These are phyloP conservation scores for Cryptus armator DNA, from an alignment of 2,888 invertebrate species.

Conservation along the genomic window DNA sequence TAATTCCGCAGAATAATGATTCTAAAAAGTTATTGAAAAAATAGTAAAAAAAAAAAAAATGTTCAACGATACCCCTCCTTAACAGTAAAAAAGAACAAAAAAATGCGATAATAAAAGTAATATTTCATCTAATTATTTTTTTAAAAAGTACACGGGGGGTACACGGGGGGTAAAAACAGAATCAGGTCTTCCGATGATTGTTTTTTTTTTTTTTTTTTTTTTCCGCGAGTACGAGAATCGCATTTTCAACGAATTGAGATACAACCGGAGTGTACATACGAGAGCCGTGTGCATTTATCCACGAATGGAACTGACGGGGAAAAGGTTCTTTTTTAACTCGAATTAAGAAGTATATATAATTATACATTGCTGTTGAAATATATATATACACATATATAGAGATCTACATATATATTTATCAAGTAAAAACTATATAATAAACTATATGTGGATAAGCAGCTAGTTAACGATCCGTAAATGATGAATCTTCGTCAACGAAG, in stretches of 20 bases:
- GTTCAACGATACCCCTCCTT: no score
- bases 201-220: not conserved
- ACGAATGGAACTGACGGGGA: slow-evolving; percentile 37
- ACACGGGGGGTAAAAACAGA: not conserved
- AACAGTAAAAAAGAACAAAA: not conserved
- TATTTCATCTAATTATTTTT: not conserved
- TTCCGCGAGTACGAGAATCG: not conserved
- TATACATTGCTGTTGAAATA: slow-evolving; percentile 67
- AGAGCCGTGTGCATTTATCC: slow-evolving; percentile 46
- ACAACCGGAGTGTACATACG: slow-evolving; percentile 14
- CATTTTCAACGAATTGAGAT: slow-evolving; percentile 6
- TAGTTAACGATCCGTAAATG: slow-evolving; percentile 59
- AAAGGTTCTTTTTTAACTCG: slow-evolving; percentile 29
- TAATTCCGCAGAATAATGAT: no score
- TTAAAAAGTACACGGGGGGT: no score
- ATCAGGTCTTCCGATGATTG: not conserved
- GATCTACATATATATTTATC: slow-evolving; percentile 38
- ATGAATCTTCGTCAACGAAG: slow-evolving; percentile 34
- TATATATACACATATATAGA: slow-evolving; percentile 52
- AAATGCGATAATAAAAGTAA: not conserved
- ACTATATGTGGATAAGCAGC: slow-evolving; percentile 61
- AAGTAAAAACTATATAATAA: slow-evolving; percentile 68
- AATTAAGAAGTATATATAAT: slow-evolving; percentile 55
- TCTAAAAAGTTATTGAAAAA: no score
- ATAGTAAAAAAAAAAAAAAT: no score